Base-by-base conservation (phyloP, 1,140 invertebrate species). In the Anoplophora glabripennis region DNA sequence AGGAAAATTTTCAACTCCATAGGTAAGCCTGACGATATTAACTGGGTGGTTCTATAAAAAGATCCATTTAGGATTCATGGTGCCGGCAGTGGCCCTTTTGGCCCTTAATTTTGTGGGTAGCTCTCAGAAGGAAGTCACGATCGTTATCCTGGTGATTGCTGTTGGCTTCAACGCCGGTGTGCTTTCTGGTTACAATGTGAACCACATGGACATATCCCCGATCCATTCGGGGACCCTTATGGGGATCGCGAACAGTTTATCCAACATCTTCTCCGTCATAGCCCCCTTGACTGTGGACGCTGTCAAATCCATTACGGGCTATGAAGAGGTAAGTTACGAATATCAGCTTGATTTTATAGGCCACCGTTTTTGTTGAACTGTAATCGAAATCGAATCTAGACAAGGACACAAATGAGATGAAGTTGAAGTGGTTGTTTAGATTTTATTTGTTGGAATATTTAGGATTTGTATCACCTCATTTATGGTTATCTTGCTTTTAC, bases 151-250 rank as follows among this genome's bases (percentile, higher is more conserved):
- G 3, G 80, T 83, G 0, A 52, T 85, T 3, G 85, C 88, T 15
- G 88, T 92, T 7, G 84, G 87, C 0, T 74, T 89, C 1, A 90
- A 91, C 60, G 84, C 89, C 8, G 86, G 86, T 11, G 77, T 83
- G 12, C 88, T 85, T 53, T 84, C 87, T 35, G 91, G 90, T 4
- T 88, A 72, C 49, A 66, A 76, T 21, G 68, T 81, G 4, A 89
- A 88, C 67, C 84, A 89, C 67, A 79, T 89, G 17, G 87, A 90
- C 66, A 78, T 90, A 44, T 81, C 87, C 0, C 85, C 85, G 5
- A 86, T 84, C 73, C 84, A 79, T 73, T 86, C 86, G 14, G 85
- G 86, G 11, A 81, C 80, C 1, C 72, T 89, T 60, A 87, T 89
- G 84, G 86, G 89, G 7, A 78, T 92, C 15, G 88, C 87, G 28